A percentile compares a stretch with the other conserved stretches of the same genome.
phyloP scores from a whole-genome alignment of 2,888 invertebrate species.

The Andrena chrysosceles region DNA sequence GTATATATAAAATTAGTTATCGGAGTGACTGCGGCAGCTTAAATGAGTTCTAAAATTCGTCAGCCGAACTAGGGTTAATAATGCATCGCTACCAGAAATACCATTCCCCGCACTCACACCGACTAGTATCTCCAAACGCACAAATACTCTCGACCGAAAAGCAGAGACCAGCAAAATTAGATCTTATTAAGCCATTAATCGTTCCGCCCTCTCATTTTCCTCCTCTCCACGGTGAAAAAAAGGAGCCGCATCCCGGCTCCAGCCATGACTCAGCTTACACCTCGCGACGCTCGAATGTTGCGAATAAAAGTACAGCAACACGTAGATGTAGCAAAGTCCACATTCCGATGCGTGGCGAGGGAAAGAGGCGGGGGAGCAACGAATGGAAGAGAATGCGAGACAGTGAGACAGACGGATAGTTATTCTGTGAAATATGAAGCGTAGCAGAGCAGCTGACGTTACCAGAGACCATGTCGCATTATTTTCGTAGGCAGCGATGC shows the following conservation, averaged over 20 bases:
- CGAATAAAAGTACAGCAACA: conserved; percentile 19
- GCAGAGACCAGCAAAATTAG: conserved; percentile 38
- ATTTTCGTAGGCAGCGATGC: conserved; percentile 81
- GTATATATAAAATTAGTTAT: too few relatives aligned
- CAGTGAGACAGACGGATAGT: conserved; percentile 58
- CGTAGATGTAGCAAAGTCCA: conserved; percentile 10
- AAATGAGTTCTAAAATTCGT: too few relatives aligned
- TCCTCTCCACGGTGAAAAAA: not conserved
- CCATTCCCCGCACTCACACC: not conserved
- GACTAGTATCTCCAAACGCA: not conserved
- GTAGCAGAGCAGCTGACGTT: conserved; percentile 78
- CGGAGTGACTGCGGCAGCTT: too few relatives aligned
- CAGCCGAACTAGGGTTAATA: too few relatives aligned
- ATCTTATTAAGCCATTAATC: conserved; percentile 56
- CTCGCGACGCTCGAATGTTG: conserved; percentile 1
- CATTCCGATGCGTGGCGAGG: not conserved
- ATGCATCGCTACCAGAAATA: too few relatives aligned
- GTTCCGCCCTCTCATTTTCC: not conserved
- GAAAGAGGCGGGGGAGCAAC: not conserved
- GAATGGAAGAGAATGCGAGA: conserved; percentile 10
- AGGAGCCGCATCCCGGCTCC: not conserved
- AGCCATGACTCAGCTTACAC: conserved; percentile 39
- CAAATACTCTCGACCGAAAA: not conserved
- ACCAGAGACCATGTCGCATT: conserved; percentile 79
- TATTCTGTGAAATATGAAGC: conserved; percentile 76